Conservation (phyloP, 2,888 invertebrate genomes). For the Epistrophe eligans region DNA sequence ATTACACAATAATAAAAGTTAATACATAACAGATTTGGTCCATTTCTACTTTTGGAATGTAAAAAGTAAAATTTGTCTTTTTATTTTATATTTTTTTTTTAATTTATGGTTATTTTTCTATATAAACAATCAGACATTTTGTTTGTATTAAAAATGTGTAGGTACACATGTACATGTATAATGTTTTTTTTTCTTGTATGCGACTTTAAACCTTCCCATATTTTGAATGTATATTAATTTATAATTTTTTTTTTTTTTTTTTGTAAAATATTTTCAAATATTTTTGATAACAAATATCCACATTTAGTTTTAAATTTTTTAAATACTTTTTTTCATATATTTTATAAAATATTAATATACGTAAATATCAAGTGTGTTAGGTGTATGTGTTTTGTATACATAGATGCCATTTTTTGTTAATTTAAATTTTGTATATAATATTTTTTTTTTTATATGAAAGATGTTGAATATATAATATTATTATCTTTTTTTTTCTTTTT, state of each 20-base stretch:
- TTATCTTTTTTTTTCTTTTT: conserved; percentile 10
- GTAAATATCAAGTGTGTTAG: conserved; percentile 67
- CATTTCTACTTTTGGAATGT: conserved; percentile 74
- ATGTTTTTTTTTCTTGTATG: conserved; percentile 29
- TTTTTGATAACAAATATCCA: conserved; percentile 67
- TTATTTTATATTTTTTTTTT: conserved; percentile 23
- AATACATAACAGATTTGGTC: conserved; percentile 74
- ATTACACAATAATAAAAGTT: conserved; percentile 75
- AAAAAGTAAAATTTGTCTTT: conserved; percentile 72
- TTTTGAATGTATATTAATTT: conserved; percentile 45
- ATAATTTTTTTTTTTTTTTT: conserved; percentile 44
- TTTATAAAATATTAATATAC: conserved; percentile 40
- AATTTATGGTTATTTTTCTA: conserved; percentile 1
- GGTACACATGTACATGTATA: conserved; percentile 4
- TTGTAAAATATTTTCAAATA: conserved; percentile 58
- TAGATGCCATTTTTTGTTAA: conserved; percentile 34
- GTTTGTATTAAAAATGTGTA: conserved; percentile 14
- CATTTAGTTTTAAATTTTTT: conserved; percentile 52
- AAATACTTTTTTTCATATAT: conserved; percentile 50
- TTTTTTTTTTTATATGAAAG: conserved; percentile 23
- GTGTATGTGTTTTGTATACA: conserved; percentile 57
- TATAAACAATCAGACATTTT: conserved; percentile 20
- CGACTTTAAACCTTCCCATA: conserved; percentile 54
- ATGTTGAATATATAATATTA: conserved; percentile 30
- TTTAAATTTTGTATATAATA: conserved; percentile 26